Conservation (phyloP, 2,888 invertebrate genomes). For the Eilema caniola region DNA sequence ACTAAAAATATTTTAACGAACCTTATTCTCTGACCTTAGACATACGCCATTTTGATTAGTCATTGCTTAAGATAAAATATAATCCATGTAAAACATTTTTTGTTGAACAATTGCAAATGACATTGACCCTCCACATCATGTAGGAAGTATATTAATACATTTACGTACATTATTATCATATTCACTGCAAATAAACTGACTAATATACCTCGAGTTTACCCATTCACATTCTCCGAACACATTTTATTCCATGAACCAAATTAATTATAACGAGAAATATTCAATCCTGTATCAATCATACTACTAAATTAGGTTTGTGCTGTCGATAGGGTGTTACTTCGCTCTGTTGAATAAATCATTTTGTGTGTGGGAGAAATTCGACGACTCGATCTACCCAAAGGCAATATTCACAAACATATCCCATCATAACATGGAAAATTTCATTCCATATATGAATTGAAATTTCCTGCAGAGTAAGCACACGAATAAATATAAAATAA, state of each 20-base stretch:
- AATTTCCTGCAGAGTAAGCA: slow-evolving; percentile 25
- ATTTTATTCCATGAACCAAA: slow-evolving; percentile 30
- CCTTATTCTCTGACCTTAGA: background rate
- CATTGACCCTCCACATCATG: background rate
- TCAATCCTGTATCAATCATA: slow-evolving; percentile 49
- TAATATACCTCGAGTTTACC: slow-evolving; percentile 9
- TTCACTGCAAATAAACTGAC: background rate
- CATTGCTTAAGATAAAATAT: background rate
- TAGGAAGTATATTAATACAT: background rate
- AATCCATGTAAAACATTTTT: background rate
- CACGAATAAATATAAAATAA: too few species aligned
- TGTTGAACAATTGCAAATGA: slow-evolving; percentile 1
- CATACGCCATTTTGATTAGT: background rate
- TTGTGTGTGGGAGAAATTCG: slow-evolving; percentile 46
- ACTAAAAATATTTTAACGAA: background rate
- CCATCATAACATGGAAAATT: slow-evolving; percentile 49
- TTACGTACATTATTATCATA: background rate
- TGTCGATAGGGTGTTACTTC: slow-evolving; percentile 46
- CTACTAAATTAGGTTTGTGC: slow-evolving; percentile 53
- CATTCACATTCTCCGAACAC: slow-evolving; percentile 24
- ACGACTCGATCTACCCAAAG: slow-evolving; percentile 45
- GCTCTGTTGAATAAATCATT: slow-evolving; percentile 61
- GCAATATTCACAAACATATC: slow-evolving; percentile 47
- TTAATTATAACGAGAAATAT: slow-evolving; percentile 51
- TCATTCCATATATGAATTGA: slow-evolving; percentile 48